Percentiles rank a stretch among this genome's conserved stretches.
These are phyloP conservation scores for Sclerodermus sp. DNA, from an alignment of 2,888 invertebrate genomes.

Conservation along the genomic window DNA sequence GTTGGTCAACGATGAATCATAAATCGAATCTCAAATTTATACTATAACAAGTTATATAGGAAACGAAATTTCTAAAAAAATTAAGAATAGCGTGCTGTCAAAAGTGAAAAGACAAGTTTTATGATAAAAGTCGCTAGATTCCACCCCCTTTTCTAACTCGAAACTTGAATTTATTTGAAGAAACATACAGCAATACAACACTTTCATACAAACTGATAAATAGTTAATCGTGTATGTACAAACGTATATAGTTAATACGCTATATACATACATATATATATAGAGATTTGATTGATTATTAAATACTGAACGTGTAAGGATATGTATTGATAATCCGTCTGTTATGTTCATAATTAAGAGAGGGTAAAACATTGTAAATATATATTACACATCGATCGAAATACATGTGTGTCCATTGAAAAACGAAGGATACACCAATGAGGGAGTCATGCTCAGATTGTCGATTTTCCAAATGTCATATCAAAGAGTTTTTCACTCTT, in stretches of 20 bases:
- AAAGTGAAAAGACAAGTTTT: too few species aligned
- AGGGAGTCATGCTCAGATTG: slow-evolving; percentile 46
- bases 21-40: too few species aligned
- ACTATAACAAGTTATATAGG: too few species aligned
- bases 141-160: too few species aligned
- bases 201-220: too few species aligned
- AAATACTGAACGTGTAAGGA: slow-evolving; percentile 11
- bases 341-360: slow-evolving; percentile 41
- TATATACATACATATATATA: neutral
- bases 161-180: too few species aligned
- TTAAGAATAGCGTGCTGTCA: too few species aligned
- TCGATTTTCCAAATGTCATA: slow-evolving; percentile 1
- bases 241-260: slow-evolving; percentile 25
- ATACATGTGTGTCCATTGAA: slow-evolving; percentile 49
- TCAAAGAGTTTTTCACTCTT: too few species aligned
- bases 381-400: slow-evolving; percentile 43
- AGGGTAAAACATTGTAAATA: slow-evolving; percentile 46
- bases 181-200: too few species aligned
- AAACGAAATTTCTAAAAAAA: too few species aligned
- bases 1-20: too few species aligned
- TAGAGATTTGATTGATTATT: neutral
- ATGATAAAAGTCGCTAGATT: too few species aligned
- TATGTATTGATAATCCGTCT: slow-evolving; percentile 26
- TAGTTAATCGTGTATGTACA: neutral
- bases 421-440: slow-evolving; percentile 28